Evolutionary conservation across 2,888 invertebrate species (phyloP).

Genomic region (Pelosia muscerda): DNA sequence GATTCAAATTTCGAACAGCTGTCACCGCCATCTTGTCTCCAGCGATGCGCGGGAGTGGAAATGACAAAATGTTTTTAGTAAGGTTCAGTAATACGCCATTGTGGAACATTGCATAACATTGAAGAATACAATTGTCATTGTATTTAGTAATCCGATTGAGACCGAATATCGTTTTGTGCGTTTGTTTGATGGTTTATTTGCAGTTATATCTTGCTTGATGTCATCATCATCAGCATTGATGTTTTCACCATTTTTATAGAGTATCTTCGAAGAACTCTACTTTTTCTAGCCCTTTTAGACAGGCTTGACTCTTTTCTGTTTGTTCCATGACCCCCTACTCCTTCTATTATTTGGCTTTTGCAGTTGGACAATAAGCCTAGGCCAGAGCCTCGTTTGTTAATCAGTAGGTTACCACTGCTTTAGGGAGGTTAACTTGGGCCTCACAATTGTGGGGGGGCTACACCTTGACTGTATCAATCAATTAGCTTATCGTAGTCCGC

Average conservation of each 20-base stretch:
- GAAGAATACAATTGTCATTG: constrained; percentile 39
- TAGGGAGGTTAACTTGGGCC: neutral
- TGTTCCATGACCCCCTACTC: neutral
- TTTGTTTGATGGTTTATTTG: neutral
- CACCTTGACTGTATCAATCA: too few species aligned
- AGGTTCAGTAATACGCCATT: constrained; percentile 31
- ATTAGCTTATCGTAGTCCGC: too few species aligned
- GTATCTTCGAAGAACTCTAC: neutral
- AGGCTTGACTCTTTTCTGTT: neutral
- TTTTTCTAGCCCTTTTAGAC: neutral
- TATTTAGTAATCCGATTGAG: constrained; percentile 33
- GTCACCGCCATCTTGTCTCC: constrained; percentile 43
- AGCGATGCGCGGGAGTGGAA: constrained; percentile 36
- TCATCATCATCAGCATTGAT: too few species aligned
- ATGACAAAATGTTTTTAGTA: constrained; percentile 38
- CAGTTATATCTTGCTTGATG: neutral
- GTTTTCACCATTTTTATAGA: too few species aligned
- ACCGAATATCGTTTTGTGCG: constrained; percentile 8
- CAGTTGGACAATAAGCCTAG: too few species aligned
- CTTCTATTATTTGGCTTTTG: neutral
- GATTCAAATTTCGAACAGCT: constrained; percentile 66
- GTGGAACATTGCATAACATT: constrained; percentile 31
- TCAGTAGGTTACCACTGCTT: too few species aligned
- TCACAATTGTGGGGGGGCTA: too few species aligned
- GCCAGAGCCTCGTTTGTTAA: too few species aligned